phyloP scores from a whole-genome alignment of 2,113 vertebrate genomes.

The Tachysurus vachellii region DNA sequence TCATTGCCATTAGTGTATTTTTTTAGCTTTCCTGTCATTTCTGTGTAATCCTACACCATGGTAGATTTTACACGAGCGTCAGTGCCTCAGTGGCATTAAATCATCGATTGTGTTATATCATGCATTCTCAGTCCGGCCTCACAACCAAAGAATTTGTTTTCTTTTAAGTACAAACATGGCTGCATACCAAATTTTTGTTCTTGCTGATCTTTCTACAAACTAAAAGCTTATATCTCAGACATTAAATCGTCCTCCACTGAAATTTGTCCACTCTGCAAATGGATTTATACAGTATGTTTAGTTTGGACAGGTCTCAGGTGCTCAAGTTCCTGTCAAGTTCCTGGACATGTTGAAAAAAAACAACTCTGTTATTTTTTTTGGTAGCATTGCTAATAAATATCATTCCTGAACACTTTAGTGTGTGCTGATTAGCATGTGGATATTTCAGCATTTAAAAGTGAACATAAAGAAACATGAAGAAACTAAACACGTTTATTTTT shows the following conservation, averaged over 20 bases:
- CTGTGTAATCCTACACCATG: not conserved
- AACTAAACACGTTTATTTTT: not conserved
- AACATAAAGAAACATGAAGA: not conserved
- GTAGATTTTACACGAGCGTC: not conserved
- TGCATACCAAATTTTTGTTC: not conserved
- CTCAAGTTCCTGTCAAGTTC: not conserved
- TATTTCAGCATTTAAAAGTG: not conserved
- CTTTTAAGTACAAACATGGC: not conserved
- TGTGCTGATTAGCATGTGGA: not conserved
- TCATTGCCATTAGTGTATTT: not conserved
- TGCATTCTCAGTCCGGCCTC: not conserved
- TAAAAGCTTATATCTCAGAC: not conserved
- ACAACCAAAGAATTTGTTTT: not conserved
- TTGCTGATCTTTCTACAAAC: not conserved
- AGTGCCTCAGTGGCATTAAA: not conserved
- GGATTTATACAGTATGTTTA: not conserved
- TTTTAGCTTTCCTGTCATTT: not conserved
- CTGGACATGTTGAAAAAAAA: not conserved
- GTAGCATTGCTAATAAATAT: too few relatives aligned
- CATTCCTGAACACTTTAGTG: too few relatives aligned
- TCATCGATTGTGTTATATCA: not conserved
- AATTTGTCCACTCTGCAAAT: not conserved
- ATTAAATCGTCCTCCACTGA: not conserved
- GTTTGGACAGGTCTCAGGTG: not conserved
- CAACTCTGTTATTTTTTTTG: too few relatives aligned